These are phyloP conservation scores for Callaeas wilsoni DNA, from an alignment of 2,113 vertebrate genomes.

Conservation along the genomic window DNA sequence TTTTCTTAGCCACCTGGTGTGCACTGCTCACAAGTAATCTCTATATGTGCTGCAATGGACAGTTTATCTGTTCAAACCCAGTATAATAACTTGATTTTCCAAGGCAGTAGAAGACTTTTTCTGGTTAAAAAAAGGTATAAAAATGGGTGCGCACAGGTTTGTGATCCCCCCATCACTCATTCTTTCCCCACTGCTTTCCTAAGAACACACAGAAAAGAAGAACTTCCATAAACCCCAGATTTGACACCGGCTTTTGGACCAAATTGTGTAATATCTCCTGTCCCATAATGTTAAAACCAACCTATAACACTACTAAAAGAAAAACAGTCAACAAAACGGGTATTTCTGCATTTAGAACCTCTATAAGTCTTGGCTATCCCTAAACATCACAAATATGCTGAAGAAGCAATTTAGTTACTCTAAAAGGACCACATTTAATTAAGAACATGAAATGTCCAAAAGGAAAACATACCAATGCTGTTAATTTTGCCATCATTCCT, in stretches of 20 bases:
- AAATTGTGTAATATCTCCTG: neutral
- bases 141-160: neutral
- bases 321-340: neutral
- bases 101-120: neutral
- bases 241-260: neutral
- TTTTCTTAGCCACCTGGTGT: neutral
- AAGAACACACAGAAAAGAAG: neutral
- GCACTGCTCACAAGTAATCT: neutral
- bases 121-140: neutral
- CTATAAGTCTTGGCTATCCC: neutral
- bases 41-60: neutral
- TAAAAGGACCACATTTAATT: neutral
- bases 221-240: neutral
- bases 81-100: neutral
- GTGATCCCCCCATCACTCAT: no score
- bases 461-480: neutral
- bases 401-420: neutral
- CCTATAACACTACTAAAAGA: neutral
- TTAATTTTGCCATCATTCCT: neutral
- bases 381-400: neutral
- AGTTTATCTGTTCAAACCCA: neutral
- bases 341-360: neutral
- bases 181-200: neutral
- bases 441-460: neutral
- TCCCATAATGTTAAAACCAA: neutral